Percentiles rank a stretch among this genome's conserved stretches.
These are phyloP conservation scores for Conopomorpha cramerella DNA, from an alignment of 1,140 invertebrate genomes.

Conservation along the genomic window DNA sequence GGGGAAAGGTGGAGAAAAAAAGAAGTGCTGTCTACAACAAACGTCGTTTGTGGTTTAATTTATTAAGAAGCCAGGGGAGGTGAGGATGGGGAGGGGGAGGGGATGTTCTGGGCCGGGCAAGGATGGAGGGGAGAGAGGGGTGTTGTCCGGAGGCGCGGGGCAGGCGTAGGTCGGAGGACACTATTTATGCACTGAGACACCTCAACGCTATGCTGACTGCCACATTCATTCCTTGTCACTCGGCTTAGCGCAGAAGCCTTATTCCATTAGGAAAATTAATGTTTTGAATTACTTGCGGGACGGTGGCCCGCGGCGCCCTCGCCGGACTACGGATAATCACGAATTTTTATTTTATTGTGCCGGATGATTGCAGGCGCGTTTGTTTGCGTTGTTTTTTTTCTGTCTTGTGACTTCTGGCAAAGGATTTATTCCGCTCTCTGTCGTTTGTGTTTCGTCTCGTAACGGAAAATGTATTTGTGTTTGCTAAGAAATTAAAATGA, in stretches of 20 bases:
- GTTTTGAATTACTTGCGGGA: slow-evolving; percentile 34
- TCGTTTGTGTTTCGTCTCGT: no score
- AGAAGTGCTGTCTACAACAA: no score
- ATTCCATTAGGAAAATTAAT: slow-evolving; percentile 60
- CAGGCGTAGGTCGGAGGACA: slow-evolving; percentile 22
- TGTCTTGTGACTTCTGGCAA: no score
- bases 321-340: no score
- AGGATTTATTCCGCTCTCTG: no score
- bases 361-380: no score
- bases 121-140: neutral
- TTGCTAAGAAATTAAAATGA: no score
- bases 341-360: slow-evolving; percentile 4
- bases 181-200: slow-evolving; percentile 36
- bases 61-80: slow-evolving; percentile 22
- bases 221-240: slow-evolving; percentile 27
- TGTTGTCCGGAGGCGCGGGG: neutral
- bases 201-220: slow-evolving; percentile 11
- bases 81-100: neutral
- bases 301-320: neutral
- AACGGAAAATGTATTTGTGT: no score
- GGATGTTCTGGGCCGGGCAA: neutral
- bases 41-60: slow-evolving; percentile 47
- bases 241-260: slow-evolving; percentile 35
- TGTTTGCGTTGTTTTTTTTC: no score
- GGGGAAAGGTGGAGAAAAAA: no score